These are phyloP conservation scores for Bujurquina vittata DNA, from an alignment of 2,113 vertebrate species.

Conservation along the genomic window DNA sequence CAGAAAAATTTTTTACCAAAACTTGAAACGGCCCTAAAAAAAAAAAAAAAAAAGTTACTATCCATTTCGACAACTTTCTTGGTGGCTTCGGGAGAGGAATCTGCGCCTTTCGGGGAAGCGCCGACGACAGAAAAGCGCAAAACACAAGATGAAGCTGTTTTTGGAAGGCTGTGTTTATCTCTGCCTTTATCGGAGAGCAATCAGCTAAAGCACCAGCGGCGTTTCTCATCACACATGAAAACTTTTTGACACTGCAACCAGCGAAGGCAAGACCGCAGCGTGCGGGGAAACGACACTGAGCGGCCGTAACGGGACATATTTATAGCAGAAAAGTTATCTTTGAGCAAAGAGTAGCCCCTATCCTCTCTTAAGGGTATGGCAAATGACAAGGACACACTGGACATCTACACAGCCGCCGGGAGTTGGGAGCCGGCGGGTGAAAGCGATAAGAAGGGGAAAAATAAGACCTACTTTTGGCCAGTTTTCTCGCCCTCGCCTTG, in stretches of 20 bases:
- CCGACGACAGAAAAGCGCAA: slow-evolving; percentile 40
- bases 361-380: slow-evolving; percentile 69
- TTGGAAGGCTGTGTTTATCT: slow-evolving; percentile 30
- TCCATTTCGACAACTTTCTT: slow-evolving; percentile 88
- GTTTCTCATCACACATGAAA: slow-evolving; percentile 79
- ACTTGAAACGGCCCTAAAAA: slow-evolving; percentile 82
- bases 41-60: slow-evolving; percentile 83
- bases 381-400: slow-evolving; percentile 81
- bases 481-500: slow-evolving; percentile 99
- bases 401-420: slow-evolving; percentile 59
- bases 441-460: slow-evolving; percentile 74
- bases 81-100: slow-evolving; percentile 79
- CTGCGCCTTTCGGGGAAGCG: slow-evolving; percentile 42
- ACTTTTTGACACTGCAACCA: slow-evolving; percentile 76
- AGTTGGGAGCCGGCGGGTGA: slow-evolving; percentile 68
- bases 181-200: slow-evolving; percentile 31
- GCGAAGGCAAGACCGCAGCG: slow-evolving; percentile 51
- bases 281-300: slow-evolving; percentile 31
- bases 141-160: slow-evolving; percentile 56
- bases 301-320: slow-evolving; percentile 51
- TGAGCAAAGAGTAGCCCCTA: slow-evolving; percentile 74
- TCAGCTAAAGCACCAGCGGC: slow-evolving; percentile 68
- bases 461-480: slow-evolving; percentile 96
- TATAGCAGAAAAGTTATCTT: slow-evolving; percentile 61
- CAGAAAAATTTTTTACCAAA: too few relatives aligned